Percentiles rank a stretch among this genome's conserved stretches.
These are phyloP conservation scores for Gallinago paraguaiae DNA, from an alignment of 2,113 vertebrate species.

Conservation along the genomic window DNA sequence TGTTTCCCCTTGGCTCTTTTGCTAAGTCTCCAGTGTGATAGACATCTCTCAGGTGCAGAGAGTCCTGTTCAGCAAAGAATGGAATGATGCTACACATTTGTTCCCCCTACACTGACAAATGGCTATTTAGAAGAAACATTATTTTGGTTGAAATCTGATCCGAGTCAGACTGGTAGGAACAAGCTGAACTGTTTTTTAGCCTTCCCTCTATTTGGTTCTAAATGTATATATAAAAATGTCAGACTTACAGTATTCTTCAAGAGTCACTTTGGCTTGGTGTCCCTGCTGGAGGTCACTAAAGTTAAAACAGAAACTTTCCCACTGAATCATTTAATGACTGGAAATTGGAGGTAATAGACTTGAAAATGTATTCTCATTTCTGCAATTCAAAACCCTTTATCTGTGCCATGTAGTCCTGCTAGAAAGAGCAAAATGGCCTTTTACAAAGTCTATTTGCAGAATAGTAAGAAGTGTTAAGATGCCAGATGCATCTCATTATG, in stretches of 20 bases:
- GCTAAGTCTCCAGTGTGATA: neutral
- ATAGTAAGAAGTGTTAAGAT: conserved; percentile 51
- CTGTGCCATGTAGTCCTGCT: conserved; percentile 39
- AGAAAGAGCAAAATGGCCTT: conserved; percentile 56
- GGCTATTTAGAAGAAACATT: neutral
- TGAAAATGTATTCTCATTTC: conserved; percentile 35
- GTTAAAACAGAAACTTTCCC: conserved; percentile 48
- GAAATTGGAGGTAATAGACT: conserved; percentile 60
- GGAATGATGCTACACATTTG: neutral
- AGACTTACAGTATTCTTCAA: neutral
- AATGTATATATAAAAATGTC: neutral
- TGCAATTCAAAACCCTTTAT: conserved; percentile 39
- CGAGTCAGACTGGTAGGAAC: neutral
- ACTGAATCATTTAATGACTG: conserved; percentile 62
- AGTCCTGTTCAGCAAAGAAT: neutral
- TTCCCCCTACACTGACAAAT: neutral
- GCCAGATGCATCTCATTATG: conserved; percentile 33
- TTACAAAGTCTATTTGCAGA: conserved; percentile 40
- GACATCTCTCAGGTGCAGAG: neutral
- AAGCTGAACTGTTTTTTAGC: neutral
- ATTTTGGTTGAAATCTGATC: neutral
- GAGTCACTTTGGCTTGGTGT: conserved; percentile 10
- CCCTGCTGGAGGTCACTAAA: conserved; percentile 51
- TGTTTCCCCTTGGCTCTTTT: neutral
- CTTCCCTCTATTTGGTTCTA: neutral